These are phyloP conservation scores for Poecilia velifera DNA, from an alignment of 2,797 vertebrate genomes.

Conservation along the genomic window DNA sequence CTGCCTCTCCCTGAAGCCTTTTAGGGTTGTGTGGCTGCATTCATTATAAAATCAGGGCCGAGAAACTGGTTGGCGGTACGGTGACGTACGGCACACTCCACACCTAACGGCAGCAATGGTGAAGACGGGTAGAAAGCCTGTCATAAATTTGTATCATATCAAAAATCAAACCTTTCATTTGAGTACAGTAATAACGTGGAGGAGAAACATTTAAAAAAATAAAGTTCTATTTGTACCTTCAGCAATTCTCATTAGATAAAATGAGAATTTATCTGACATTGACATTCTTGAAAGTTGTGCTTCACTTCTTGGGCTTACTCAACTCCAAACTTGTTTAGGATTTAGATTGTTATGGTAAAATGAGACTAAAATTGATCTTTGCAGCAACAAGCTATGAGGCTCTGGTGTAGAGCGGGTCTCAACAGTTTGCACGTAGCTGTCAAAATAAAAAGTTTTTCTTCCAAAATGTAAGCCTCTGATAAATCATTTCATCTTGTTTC, in stretches of 20 bases:
- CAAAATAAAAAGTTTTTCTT: background rate
- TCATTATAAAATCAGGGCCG: background rate
- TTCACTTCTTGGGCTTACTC: background rate
- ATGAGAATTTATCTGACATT: background rate
- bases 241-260: background rate
- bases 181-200: background rate
- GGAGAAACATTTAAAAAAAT: no score
- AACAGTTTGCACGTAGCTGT: background rate
- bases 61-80: background rate
- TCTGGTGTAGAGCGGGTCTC: background rate
- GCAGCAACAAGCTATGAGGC: background rate
- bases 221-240: background rate
- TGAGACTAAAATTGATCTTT: background rate
- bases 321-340: background rate
- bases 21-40: background rate
- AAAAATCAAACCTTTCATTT: background rate
- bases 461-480: background rate
- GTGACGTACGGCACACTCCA: background rate
- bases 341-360: background rate
- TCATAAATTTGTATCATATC: background rate
- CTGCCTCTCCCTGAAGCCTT: constrained; percentile 4
- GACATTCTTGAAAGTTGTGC: background rate
- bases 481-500: background rate
- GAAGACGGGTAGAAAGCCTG: background rate
- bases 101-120: background rate